Conservation (phyloP, 2,888 invertebrate genomes). For the Deroplatys truncata region DNA sequence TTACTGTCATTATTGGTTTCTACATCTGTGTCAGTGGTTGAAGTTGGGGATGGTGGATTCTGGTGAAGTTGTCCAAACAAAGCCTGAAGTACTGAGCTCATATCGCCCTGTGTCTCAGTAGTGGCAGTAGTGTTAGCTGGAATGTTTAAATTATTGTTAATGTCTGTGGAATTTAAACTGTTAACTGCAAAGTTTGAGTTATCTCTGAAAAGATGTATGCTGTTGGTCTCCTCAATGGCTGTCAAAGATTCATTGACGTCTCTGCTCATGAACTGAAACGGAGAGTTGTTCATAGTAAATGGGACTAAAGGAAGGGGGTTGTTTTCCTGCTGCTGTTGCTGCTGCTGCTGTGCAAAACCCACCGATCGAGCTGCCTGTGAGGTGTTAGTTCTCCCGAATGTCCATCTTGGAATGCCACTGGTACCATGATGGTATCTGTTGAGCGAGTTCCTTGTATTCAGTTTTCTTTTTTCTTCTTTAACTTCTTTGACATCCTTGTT, state of each 20-base stretch:
- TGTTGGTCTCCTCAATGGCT: not conserved
- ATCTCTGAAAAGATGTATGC: not conserved
- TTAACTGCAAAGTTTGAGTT: not conserved
- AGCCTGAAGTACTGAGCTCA: slow-evolving; percentile 34
- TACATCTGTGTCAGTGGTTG: not conserved
- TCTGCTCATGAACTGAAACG: not conserved
- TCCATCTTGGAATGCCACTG: not conserved
- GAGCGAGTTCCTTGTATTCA: not conserved
- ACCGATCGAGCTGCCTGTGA: not conserved
- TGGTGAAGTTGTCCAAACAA: slow-evolving; percentile 28
- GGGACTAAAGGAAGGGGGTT: not conserved
- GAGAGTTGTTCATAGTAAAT: not conserved
- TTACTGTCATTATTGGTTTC: not conserved
- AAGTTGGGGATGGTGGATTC: not conserved
- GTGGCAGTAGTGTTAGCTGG: not conserved
- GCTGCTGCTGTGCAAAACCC: not conserved
- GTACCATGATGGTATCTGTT: not conserved
- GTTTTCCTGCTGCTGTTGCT: not conserved
- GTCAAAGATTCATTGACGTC: not conserved
- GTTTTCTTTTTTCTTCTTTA: not conserved
- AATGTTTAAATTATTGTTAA: not conserved
- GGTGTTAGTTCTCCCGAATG: not conserved
- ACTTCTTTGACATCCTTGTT: not conserved
- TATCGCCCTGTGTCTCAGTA: slow-evolving; percentile 29
- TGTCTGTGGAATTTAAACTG: not conserved